Evolutionary conservation across 2,113 vertebrate species (phyloP).

Genomic region (Ornithorhynchus anatinus): DNA sequence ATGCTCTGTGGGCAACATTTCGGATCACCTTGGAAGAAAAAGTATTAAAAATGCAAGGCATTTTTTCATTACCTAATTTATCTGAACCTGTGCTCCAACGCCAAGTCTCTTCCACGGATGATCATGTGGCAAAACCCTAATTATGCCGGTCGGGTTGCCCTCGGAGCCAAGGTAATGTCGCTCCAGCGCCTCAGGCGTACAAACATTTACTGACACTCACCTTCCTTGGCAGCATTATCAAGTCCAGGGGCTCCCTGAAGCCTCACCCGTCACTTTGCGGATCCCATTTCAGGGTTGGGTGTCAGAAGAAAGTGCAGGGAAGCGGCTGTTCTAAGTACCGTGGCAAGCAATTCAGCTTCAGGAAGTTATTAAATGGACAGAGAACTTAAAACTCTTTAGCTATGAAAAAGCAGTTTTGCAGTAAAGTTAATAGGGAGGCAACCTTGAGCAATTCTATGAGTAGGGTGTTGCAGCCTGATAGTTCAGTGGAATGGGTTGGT

Average conservation of each 20-base stretch:
- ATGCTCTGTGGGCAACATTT: no score
- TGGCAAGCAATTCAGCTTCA: slow-evolving; percentile 11
- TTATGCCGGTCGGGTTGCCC: no score
- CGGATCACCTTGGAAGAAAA: no score
- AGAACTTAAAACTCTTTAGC: background rate
- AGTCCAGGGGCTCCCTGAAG: background rate
- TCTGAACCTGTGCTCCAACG: no score
- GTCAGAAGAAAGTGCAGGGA: background rate
- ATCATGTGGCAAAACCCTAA: no score
- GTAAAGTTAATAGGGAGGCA: background rate
- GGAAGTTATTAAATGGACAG: background rate
- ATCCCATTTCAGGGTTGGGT: background rate
- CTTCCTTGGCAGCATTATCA: background rate
- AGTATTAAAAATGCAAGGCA: no score
- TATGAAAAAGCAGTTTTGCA: slow-evolving; percentile 7
- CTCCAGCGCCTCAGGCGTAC: no score
- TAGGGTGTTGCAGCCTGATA: background rate
- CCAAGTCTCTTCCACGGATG: no score
- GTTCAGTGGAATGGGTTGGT: no score
- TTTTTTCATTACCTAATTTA: no score
- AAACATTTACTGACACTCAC: background rate
- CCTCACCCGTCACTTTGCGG: background rate
- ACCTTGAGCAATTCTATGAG: background rate
- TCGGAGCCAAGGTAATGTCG: no score
- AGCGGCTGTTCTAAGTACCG: background rate